phyloP scores from a whole-genome alignment of 1,140 invertebrate species.

The Melipona quadrifasciata region DNA sequence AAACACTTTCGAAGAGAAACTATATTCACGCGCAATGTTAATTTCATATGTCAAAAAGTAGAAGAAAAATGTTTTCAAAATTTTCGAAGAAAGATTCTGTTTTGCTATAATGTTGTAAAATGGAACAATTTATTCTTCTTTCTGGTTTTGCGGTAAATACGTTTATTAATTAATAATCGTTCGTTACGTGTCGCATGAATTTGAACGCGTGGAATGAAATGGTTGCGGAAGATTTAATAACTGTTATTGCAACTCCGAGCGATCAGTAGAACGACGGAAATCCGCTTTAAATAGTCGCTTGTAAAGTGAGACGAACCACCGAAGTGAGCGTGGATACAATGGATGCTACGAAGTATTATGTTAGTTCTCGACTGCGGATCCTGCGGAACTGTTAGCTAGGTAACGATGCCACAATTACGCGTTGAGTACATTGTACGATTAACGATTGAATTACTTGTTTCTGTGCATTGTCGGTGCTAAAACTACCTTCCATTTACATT shows the following conservation, averaged over 20 bases:
- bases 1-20: no score
- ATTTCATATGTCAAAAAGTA: no score
- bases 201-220: neutral
- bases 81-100: no score
- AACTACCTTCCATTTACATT: neutral
- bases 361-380: neutral
- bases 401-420: neutral
- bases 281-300: constrained; percentile 15
- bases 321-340: neutral
- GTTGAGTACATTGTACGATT: neutral
- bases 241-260: no score
- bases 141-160: neutral
- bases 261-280: neutral
- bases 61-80: no score
- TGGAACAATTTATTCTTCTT: neutral
- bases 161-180: neutral
- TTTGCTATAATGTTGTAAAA: no score
- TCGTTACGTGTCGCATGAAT: neutral
- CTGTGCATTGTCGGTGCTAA: neutral
- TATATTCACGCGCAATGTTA: no score
- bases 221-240: neutral
- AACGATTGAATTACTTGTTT: neutral
- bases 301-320: neutral
- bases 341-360: constrained; percentile 9
- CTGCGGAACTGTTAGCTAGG: neutral